phyloP scores from a whole-genome alignment of 2,888 invertebrate genomes.

The Habrosyne pyritoides region DNA sequence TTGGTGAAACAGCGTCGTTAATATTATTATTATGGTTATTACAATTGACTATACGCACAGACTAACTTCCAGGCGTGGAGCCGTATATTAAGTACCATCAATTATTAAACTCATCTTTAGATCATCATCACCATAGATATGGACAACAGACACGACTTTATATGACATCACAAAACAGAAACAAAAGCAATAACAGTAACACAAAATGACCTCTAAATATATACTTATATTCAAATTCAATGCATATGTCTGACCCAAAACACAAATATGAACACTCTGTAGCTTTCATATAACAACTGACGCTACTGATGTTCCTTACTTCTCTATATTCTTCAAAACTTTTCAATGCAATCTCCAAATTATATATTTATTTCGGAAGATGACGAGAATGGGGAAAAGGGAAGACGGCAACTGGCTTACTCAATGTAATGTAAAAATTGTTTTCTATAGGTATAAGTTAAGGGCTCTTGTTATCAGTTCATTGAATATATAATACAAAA shows the following conservation, averaged over 20 bases:
- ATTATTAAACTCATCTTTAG: not conserved
- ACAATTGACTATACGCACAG: too few species aligned
- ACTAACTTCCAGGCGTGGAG: too few species aligned
- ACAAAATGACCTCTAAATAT: not conserved
- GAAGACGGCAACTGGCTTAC: not conserved
- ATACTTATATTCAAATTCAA: not conserved
- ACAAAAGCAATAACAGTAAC: not conserved
- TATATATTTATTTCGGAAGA: not conserved
- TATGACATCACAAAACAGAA: not conserved
- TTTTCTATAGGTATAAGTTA: not conserved
- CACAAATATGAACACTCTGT: not conserved
- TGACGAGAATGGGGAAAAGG: not conserved
- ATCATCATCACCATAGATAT: not conserved
- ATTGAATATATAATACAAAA: not conserved
- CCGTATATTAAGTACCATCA: not conserved
- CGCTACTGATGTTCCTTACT: not conserved
- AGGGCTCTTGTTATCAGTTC: not conserved
- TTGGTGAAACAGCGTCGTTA: too few species aligned
- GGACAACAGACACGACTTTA: not conserved
- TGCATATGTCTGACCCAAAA: too few species aligned
- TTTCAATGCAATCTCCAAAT: not conserved
- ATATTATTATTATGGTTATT: too few species aligned
- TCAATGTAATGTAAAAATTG: not conserved
- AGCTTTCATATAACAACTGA: not conserved
- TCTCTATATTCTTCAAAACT: not conserved